Base-by-base conservation (phyloP, 2,113 vertebrate genomes). In the Triplophysa rosa region DNA sequence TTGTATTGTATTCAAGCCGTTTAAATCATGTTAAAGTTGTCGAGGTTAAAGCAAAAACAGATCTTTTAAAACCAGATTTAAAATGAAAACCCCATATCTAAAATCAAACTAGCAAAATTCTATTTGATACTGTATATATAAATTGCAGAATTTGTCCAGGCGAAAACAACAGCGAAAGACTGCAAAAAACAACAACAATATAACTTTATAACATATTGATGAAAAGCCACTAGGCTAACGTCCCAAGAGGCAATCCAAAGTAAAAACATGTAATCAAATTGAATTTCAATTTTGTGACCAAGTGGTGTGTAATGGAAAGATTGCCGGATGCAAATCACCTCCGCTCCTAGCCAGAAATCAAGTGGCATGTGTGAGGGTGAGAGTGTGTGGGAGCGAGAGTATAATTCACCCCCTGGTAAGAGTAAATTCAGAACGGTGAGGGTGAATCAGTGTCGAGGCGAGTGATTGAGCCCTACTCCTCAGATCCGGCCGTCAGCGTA, bases 241-340 rank as follows among this genome's bases (percentile, higher is more conserved):
- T 87, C 91, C 88, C 58, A 70, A 88, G 91, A 90, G 89, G n/a
- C 87, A 89, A 90, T 90, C 89, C 87, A 87, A 85, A 40, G 70
- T 83, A 67, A 74, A 90, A 92, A 92, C 89, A 91, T 89, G 91
- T 92, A 87, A 91, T 91, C 89, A 91, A 89, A 90, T 86, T 90
- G 86, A 87, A 64, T 77, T 76, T 76, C 45, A 76, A 76, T 76
- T 77, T 77, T 86, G 85, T 74, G 76, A 37, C 81, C 83, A 90
- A 89, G 86, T 86, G 84, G 83, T 82, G 84, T 84, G 85, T 73
- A 85, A 87, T 75, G 81, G 85, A 85, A 83, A 85, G 86, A 87
- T 87, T 67, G 76, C 1, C 65, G 84, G 86, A 90, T 90, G 90
- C 84, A 93, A 91, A 91, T 91, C 87, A 73, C 77, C 78, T 83